Base-by-base conservation (phyloP, 2,888 invertebrate species). In the Palloptera scutellata region DNA sequence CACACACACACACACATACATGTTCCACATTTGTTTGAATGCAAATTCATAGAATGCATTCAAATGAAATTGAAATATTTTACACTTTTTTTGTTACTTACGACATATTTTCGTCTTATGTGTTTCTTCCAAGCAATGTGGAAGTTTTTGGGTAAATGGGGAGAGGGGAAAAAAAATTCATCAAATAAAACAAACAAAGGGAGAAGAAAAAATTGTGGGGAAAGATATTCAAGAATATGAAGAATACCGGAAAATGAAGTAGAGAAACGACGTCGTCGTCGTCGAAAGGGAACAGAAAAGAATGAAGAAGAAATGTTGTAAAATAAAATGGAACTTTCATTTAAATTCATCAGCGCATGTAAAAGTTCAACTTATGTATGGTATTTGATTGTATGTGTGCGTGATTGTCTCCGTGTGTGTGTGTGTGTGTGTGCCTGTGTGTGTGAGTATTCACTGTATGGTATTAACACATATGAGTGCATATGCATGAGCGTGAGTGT, bases 341-440 rank as follows among this genome's bases (percentile, higher is more conserved):
- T 60, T 17, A 64, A 64, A 64, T 64, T 51, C 64, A 58, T 64
- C 64, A 58, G 64, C 64, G 57, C 58, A 57, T 48, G 57, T 30
- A 43, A 30, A 55, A 63, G 54, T 63, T 63, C 55, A 63, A 54
- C 45, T 63, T 63, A 42, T 41, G 17, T 41, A 17, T 42, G 13
- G n/a, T 15, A 52, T 19, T 1, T 17, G 8, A 43, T 15, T 41
- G n/a, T 15, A 15, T 48, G 45, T 59, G 11, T 19, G 15, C 40
- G 48, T 48, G 48, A 15, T 13, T 13, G 43, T 15, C 8, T 3
- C 6, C 20, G 20, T 11, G 19, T 52, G 52, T 13, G 52, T 8
- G 17, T 41, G 9, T 9, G n/a, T 1, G 1, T 20, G 0, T 15
- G 2, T 30, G 6, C 41, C 40, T 59, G 59, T 59, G 57, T 52